These are phyloP conservation scores for Drosophila multiciliata DNA, from an alignment of 2,888 invertebrate genomes.

Conservation along the genomic window DNA sequence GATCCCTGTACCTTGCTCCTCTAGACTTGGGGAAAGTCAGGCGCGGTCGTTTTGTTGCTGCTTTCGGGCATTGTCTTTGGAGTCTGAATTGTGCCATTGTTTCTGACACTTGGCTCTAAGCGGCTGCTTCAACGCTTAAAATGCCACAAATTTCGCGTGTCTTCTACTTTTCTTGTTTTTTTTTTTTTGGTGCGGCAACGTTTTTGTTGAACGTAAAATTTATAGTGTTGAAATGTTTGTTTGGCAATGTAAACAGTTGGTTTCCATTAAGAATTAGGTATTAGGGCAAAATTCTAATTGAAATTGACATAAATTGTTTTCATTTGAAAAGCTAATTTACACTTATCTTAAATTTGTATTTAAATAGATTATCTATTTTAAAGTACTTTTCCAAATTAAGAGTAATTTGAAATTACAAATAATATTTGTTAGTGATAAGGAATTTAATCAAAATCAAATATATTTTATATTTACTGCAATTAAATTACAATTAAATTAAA, in stretches of 20 bases:
- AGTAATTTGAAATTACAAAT: neutral
- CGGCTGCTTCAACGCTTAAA: conserved; percentile 72
- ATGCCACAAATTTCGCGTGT: conserved; percentile 65
- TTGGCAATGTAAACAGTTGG: conserved; percentile 19
- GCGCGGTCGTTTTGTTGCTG: conserved; percentile 33
- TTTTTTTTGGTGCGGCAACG: conserved; percentile 20
- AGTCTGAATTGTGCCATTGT: conserved; percentile 63
- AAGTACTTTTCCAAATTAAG: neutral
- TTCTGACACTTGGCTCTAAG: conserved; percentile 72
- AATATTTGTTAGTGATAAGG: neutral
- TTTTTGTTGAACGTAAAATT: conserved; percentile 28
- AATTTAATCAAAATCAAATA: neutral
- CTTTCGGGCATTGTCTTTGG: conserved; percentile 50
- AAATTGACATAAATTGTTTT: neutral
- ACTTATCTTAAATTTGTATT: neutral
- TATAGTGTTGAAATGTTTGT: conserved; percentile 18
- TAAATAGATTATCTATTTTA: neutral
- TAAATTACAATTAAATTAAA: neutral
- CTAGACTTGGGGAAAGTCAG: conserved; percentile 21
- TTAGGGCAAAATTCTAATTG: neutral
- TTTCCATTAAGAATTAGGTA: neutral
- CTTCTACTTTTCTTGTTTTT: conserved; percentile 18
- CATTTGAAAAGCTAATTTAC: neutral
- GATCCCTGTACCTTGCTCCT: conserved; percentile 12
- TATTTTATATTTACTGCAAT: neutral